A percentile compares a stretch with the other conserved stretches of the same genome.
Conservation (phyloP, 1,140 invertebrate species). For the Hycleus cichorii region DNA sequence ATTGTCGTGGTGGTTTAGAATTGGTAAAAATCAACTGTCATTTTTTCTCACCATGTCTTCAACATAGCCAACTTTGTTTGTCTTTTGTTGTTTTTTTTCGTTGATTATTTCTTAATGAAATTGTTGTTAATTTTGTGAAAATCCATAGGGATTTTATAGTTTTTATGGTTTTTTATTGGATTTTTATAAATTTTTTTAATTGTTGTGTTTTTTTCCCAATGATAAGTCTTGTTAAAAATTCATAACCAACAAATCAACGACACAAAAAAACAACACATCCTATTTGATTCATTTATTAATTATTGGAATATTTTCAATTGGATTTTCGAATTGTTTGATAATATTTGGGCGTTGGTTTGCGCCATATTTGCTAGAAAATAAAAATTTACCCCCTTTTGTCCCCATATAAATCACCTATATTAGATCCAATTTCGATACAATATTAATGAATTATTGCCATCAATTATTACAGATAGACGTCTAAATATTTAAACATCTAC, state of each 20-base stretch:
- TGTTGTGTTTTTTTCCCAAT: conserved; percentile 25
- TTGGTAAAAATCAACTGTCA: too few species aligned
- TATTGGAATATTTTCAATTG: background rate
- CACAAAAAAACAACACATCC: conserved; percentile 27
- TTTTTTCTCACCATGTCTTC: too few species aligned
- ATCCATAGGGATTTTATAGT: conserved; percentile 5
- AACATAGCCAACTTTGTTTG: too few species aligned
- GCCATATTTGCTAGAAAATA: conserved; percentile 35
- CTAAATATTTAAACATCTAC: background rate
- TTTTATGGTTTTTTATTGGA: conserved; percentile 9
- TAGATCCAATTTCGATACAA: background rate
- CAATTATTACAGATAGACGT: background rate
- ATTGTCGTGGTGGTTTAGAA: too few species aligned
- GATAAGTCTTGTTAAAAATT: conserved; percentile 37
- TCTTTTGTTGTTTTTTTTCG: conserved; percentile 34
- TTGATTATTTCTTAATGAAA: conserved; percentile 17
- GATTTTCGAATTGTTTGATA: background rate
- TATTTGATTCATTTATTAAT: background rate
- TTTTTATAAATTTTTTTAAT: conserved; percentile 21
- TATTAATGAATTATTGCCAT: conserved; percentile 10
- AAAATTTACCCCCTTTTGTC: conserved; percentile 19
- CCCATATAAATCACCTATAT: background rate
- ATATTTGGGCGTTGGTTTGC: conserved; percentile 37
- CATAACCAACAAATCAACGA: conserved; percentile 39
- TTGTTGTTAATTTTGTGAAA: conserved; percentile 22